Conservation (phyloP, 2,113 vertebrate species). For the Coreoperca whiteheadi region DNA sequence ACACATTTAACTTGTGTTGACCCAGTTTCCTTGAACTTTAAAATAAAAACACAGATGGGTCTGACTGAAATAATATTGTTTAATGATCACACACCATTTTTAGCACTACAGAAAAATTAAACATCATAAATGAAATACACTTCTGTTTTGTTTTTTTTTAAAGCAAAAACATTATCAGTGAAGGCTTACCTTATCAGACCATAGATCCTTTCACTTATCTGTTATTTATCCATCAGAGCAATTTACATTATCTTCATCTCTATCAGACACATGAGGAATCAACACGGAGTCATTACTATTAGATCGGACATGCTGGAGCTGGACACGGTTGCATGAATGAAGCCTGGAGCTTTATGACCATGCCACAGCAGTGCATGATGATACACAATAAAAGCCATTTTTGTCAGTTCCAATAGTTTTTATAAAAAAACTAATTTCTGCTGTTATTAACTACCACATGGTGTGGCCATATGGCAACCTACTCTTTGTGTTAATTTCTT, state of each 20-base stretch:
- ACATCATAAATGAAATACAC: neutral
- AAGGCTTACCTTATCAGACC: no score
- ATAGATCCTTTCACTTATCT: neutral
- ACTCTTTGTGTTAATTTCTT: no score
- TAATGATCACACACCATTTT: neutral
- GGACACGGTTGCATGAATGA: no score
- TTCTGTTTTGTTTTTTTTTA: no score
- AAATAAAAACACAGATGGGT: neutral
- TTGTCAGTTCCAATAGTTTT: neutral
- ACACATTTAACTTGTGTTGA: neutral
- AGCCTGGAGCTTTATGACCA: no score
- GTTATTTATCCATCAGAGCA: neutral
- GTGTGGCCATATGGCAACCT: no score
- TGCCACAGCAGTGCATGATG: no score
- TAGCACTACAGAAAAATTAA: neutral
- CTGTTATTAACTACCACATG: neutral
- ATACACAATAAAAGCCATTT: no score
- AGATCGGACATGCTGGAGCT: no score
- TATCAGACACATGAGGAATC: neutral
- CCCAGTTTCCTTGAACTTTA: neutral
- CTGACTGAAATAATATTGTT: neutral
- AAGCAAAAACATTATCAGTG: no score
- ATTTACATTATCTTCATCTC: neutral
- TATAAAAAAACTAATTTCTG: neutral
- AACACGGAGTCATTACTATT: neutral